Base-by-base conservation (phyloP, 1,140 invertebrate species). In the Holotrichia oblita region DNA sequence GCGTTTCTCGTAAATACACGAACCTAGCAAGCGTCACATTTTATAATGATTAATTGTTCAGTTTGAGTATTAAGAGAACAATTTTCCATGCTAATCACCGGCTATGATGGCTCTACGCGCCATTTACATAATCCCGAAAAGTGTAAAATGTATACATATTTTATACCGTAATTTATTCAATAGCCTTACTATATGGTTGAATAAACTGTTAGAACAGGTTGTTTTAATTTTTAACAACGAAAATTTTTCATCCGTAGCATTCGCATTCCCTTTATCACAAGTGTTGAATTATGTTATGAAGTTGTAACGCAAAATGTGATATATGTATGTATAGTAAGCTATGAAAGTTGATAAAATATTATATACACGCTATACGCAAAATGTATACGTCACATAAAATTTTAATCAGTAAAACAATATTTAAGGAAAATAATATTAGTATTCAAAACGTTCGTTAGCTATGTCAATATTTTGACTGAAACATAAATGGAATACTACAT, bases 41-140 rank as follows among this genome's bases (percentile, higher is more conserved):
- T 69, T 22, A 69, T 69, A 69, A 69, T 69, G 61, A 69, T 69
- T 69, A 69, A 69, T 69, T 34, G 61, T 69, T 69, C 22, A 69
- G 61, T 8, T 6, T 69, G 10, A 34, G 27, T 24, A 34, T 22
- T 69, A 34, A 34, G 61, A 69, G 61, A 69, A 69, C 61, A 69
- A 69, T 69, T 69, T 34, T 27, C 61, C 22, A 69, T 69, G 27
- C 22, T 69, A 34, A 69, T 69, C 22, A 69, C 61, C 61, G 22
- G 9, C 27, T 12, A 48, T 17, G 12, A 69, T 69, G 22, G 22
- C 7, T 48, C 61, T 20, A 24, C 61, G 27, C 22, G 22, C 27
- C 61, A 34, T 69, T 69, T 69, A 14, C 44, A 69, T 69, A 22
- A 69, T 69, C 20, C 61, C 61, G 22, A 69, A 69, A 69, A 69